Conservation (phyloP, 2,888 invertebrate genomes). For the Apotomis betuletana region DNA sequence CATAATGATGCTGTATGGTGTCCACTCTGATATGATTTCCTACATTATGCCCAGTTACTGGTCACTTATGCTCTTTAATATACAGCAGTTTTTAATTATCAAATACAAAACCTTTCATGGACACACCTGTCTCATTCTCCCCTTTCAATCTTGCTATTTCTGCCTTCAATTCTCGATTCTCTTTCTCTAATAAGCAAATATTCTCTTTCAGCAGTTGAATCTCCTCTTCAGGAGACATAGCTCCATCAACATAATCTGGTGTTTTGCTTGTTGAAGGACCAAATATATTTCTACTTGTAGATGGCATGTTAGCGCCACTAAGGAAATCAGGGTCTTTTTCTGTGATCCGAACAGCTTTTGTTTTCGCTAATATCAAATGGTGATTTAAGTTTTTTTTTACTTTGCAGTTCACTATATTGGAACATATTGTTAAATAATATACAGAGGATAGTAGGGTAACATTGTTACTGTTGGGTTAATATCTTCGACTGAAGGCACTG, state of each 20-base stretch:
- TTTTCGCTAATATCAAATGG: constrained; percentile 10
- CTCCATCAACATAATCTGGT: not conserved
- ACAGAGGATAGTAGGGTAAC: no score
- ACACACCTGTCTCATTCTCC: constrained; percentile 49
- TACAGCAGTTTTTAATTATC: not conserved
- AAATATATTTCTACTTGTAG: constrained; percentile 17
- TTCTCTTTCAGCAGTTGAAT: constrained; percentile 56
- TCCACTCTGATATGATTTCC: no score
- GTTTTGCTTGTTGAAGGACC: constrained; percentile 13
- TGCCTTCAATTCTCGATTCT: constrained; percentile 64
- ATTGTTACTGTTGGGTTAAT: no score
- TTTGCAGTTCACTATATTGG: not conserved
- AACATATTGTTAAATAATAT: no score
- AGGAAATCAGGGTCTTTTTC: constrained; percentile 51
- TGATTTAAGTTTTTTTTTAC: not conserved
- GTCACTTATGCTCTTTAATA: not conserved
- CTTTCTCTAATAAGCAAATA: constrained; percentile 57
- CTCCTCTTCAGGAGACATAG: constrained; percentile 48
- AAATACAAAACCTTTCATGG: constrained; percentile 25
- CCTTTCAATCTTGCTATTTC: constrained; percentile 59
- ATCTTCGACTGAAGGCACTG: no score
- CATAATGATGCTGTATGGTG: no score
- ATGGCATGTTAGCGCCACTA: constrained; percentile 46
- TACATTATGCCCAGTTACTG: no score
- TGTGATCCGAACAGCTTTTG: constrained; percentile 45